phyloP scores from a whole-genome alignment of 2,888 invertebrate species.

The Oxystoma pomonae region DNA sequence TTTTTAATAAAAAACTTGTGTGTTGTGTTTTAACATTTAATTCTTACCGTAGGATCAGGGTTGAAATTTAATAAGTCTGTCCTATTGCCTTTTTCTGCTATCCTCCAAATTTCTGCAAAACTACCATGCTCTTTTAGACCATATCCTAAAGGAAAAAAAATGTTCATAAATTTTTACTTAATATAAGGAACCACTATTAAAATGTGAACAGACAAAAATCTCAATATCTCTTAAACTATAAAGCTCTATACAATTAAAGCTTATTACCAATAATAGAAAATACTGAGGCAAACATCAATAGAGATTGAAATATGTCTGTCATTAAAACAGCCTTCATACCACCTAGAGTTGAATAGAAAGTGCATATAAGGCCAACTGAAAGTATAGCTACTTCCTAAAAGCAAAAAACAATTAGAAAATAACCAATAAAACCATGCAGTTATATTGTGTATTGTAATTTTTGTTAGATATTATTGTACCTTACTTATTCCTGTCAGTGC shows the following conservation, averaged over 20 bases:
- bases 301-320: constrained; percentile 80
- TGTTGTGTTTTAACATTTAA: no score
- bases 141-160: constrained; percentile 48
- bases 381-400: constrained; percentile 25
- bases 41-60: constrained; percentile 75
- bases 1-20: no score
- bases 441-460: not conserved
- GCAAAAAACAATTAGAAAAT: not conserved
- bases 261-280: constrained; percentile 66
- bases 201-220: no score
- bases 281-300: constrained; percentile 81
- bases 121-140: constrained; percentile 69
- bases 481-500: constrained; percentile 78
- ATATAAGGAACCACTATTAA: no score
- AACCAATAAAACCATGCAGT: not conserved
- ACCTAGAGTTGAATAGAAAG: constrained; percentile 82
- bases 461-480: no score
- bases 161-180: no score
- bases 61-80: constrained; percentile 68
- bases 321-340: constrained; percentile 90
- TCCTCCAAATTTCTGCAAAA: constrained; percentile 64
- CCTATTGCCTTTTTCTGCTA: constrained; percentile 65
- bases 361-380: constrained; percentile 63
- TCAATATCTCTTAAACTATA: no score
- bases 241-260: no score